phyloP scores from a whole-genome alignment of 53 echinoderm and acorn worm species.

The Astropecten irregularis region DNA sequence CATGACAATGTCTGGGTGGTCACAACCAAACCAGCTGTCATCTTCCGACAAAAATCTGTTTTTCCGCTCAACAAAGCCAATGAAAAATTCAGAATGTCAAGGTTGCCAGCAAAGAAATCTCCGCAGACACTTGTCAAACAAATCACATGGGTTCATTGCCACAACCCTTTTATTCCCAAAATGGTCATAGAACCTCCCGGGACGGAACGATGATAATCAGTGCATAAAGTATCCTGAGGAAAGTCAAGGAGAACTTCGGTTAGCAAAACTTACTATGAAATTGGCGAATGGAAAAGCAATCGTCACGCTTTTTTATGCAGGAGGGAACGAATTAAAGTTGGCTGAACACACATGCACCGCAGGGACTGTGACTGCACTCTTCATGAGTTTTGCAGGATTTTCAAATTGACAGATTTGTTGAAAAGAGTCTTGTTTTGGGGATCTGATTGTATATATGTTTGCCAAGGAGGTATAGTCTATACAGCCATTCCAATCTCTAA shows the following conservation, averaged over 20 bases:
- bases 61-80: constrained; percentile 21
- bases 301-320: neutral
- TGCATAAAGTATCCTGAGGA: no score
- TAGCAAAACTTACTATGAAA: no score
- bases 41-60: neutral
- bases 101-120: neutral
- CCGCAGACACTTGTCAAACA: neutral
- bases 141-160: constrained; percentile 5
- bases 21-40: no score
- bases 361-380: constrained; percentile 17
- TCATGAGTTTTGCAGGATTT: neutral
- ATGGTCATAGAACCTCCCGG: no score
- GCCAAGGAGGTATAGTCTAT: neutral
- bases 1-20: no score
- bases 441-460: no score
- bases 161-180: neutral
- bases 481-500: no score
- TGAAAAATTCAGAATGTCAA: constrained; percentile 28
- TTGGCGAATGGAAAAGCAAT: neutral
- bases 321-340: no score
- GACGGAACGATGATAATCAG: no score
- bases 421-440: neutral
- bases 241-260: no score
- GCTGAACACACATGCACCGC: no score
- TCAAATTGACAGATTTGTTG: constrained; percentile 8